A percentile compares a stretch with the other conserved stretches of the same genome.
phyloP scores from a whole-genome alignment of 1,140 invertebrate species.

The Triops cancriformis region DNA sequence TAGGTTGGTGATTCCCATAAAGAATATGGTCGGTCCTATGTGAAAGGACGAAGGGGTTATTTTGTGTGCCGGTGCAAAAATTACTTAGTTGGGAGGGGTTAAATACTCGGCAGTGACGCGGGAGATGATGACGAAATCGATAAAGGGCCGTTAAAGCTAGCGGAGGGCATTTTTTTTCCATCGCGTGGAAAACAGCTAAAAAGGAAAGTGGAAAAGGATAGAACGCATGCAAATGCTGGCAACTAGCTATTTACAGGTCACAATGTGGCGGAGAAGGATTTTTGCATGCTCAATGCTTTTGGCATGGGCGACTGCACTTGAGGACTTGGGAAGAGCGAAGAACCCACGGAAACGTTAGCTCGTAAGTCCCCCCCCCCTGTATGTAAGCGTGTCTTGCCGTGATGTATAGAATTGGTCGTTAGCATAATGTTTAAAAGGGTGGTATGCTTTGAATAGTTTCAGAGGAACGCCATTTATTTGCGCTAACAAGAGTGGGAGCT shows the following conservation, averaged over 20 bases:
- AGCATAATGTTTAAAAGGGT: slow-evolving; percentile 1
- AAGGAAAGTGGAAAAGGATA: not conserved
- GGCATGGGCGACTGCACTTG: not conserved
- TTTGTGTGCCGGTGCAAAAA: not conserved
- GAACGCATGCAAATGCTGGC: not conserved
- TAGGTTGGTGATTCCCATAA: not conserved
- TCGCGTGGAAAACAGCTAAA: not conserved
- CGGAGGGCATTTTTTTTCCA: not conserved
- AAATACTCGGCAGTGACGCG: not conserved
- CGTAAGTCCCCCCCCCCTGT: not conserved
- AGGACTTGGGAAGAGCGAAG: not conserved
- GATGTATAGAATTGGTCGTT: slow-evolving; percentile 10
- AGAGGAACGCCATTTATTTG: slow-evolving; percentile 5
- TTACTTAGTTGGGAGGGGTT: slow-evolving; percentile 8
- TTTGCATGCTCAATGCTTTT: slow-evolving; percentile 11
- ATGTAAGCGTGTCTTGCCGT: not conserved
- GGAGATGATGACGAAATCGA: not conserved
- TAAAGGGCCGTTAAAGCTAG: not conserved
- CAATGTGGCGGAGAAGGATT: slow-evolving; percentile 5
- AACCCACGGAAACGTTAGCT: not conserved
- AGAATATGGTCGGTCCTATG: not conserved
- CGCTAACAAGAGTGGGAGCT: not conserved
- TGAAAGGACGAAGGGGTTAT: not conserved
- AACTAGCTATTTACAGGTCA: not conserved
- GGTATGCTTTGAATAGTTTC: slow-evolving; percentile 1